A percentile compares a stretch with the other conserved stretches of the same genome.
These are phyloP conservation scores for Thelaira solivaga DNA, from an alignment of 2,888 invertebrate genomes.

Conservation along the genomic window DNA sequence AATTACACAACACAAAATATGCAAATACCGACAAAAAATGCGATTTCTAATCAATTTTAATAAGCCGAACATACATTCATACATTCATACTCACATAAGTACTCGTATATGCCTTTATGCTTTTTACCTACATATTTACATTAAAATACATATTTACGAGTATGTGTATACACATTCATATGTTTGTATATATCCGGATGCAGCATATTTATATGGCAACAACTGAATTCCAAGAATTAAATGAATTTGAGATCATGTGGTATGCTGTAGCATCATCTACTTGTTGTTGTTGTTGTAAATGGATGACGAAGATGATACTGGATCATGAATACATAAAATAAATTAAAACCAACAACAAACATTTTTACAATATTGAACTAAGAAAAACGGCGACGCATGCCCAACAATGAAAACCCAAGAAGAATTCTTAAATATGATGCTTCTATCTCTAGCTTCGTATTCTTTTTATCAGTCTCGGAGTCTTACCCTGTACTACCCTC, in stretches of 20 bases:
- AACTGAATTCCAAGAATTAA: slow-evolving; percentile 57
- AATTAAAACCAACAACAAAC: slow-evolving; percentile 22
- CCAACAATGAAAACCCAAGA: slow-evolving; percentile 43
- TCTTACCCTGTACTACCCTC: neutral
- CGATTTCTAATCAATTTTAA: slow-evolving; percentile 56
- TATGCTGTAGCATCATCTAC: slow-evolving; percentile 10
- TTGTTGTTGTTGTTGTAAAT: slow-evolving; percentile 11
- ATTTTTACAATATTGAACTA: slow-evolving; percentile 32
- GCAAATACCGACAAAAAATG: slow-evolving; percentile 36
- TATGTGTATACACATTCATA: neutral
- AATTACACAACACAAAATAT: slow-evolving; percentile 22
- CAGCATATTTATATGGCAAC: slow-evolving; percentile 32
- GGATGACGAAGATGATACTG: slow-evolving; percentile 52
- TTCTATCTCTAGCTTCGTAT: neutral
- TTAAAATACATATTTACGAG: no score
- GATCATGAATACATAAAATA: slow-evolving; percentile 15
- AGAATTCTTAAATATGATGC: slow-evolving; percentile 31
- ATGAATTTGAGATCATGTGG: slow-evolving; percentile 51
- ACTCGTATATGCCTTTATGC: no score
- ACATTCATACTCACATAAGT: neutral
- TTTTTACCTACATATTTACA: no score
- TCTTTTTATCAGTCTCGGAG: neutral
- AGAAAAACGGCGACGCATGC: slow-evolving; percentile 55
- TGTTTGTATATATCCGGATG: neutral
- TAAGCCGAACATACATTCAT: slow-evolving; percentile 19